phyloP scores from a whole-genome alignment of 2,888 invertebrate species.

The Andrena camellia region DNA sequence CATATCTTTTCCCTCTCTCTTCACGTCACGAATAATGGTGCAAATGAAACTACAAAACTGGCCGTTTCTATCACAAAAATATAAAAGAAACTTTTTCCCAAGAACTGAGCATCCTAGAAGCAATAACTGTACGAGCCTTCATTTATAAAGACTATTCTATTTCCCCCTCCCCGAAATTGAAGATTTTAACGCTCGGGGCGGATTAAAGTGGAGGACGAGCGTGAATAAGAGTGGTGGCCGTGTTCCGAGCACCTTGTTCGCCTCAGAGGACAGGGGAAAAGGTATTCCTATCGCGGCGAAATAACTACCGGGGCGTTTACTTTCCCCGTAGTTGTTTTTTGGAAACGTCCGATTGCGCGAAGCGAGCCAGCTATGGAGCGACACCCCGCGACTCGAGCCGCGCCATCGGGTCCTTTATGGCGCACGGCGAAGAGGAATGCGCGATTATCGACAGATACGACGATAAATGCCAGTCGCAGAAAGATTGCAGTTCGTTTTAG shows the following conservation, averaged over 20 bases:
- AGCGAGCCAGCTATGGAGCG: slow-evolving; percentile 50
- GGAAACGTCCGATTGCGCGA: slow-evolving; percentile 31
- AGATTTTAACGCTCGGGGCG: too few relatives aligned
- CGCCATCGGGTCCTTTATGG: slow-evolving; percentile 61
- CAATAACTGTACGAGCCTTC: too few relatives aligned
- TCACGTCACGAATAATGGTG: too few relatives aligned
- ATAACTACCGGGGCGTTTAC: slow-evolving; percentile 30
- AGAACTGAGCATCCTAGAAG: too few relatives aligned
- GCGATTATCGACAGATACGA: slow-evolving; percentile 73
- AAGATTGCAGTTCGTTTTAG: slow-evolving; percentile 69
- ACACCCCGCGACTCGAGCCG: slow-evolving; percentile 45
- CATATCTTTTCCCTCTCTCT: too few relatives aligned
- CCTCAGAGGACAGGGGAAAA: neutral
- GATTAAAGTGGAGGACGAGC: neutral
- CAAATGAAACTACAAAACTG: too few relatives aligned
- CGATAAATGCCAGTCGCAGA: slow-evolving; percentile 67
- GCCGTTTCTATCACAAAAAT: too few relatives aligned
- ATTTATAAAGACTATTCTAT: too few relatives aligned
- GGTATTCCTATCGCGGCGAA: slow-evolving; percentile 25
- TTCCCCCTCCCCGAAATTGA: too few relatives aligned
- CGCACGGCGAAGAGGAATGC: slow-evolving; percentile 61
- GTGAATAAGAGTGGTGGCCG: neutral
- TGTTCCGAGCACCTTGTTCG: neutral
- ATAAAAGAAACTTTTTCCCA: too few relatives aligned
- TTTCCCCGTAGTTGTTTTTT: slow-evolving; percentile 32